phyloP scores from a whole-genome alignment of 2,113 vertebrate genomes.

The Thalassoma bifasciatum region DNA sequence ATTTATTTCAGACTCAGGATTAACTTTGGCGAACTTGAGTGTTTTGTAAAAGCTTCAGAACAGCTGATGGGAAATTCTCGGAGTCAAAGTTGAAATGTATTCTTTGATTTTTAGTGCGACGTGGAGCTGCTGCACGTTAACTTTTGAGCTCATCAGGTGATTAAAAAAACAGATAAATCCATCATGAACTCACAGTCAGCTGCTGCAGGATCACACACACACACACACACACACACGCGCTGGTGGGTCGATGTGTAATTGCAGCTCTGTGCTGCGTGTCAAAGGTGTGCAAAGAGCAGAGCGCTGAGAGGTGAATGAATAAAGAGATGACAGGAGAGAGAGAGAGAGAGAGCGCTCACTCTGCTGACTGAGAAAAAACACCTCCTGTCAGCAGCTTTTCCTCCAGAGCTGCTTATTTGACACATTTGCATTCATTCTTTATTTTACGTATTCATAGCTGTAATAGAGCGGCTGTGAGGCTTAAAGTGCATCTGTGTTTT shows the following conservation, averaged over 20 bases:
- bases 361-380: neutral
- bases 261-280: neutral
- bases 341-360: neutral
- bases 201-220: too few relatives aligned
- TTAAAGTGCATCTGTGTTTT: neutral
- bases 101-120: too few relatives aligned
- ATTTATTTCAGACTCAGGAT: too few relatives aligned
- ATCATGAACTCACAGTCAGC: too few relatives aligned
- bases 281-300: neutral
- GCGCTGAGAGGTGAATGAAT: slow-evolving; percentile 24
- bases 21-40: too few relatives aligned
- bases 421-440: slow-evolving; percentile 14
- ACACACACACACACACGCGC: too few relatives aligned
- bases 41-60: too few relatives aligned
- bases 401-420: slow-evolving; percentile 9
- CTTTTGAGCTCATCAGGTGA: too few relatives aligned
- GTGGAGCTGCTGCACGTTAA: too few relatives aligned
- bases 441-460: neutral
- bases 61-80: too few relatives aligned
- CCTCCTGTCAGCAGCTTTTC: slow-evolving; percentile 26
- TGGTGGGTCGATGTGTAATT: neutral
- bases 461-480: neutral
- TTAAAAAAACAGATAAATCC: too few relatives aligned
- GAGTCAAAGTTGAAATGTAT: too few relatives aligned
- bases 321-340: slow-evolving; percentile 13